Conservation (phyloP, 2,113 vertebrate genomes). For the Sylvilagus bachmani region DNA sequence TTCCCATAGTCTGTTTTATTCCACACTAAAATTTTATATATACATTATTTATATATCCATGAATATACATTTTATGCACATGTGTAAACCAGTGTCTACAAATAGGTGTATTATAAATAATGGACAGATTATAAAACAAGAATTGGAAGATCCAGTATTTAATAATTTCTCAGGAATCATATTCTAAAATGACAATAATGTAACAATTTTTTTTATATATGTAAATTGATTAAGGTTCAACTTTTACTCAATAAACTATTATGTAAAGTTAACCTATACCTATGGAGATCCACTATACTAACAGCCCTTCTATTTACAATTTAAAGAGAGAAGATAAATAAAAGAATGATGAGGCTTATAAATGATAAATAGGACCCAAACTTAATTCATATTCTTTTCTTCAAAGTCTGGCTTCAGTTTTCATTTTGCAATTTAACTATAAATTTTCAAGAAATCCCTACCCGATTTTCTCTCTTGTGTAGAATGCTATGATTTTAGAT, state of each 20-base stretch:
- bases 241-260: not conserved
- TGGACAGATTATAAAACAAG: not conserved
- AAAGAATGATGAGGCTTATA: not conserved
- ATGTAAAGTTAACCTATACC: not conserved
- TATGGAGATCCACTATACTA: not conserved
- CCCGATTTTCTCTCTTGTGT: not conserved
- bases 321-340: not conserved
- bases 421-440: not conserved
- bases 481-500: not conserved
- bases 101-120: not conserved
- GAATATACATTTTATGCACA: not conserved
- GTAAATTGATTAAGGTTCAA: not conserved
- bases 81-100: not conserved
- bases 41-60: too few species aligned
- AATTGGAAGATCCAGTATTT: not conserved
- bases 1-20: not conserved
- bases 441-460: not conserved
- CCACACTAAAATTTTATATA: not conserved
- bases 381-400: not conserved
- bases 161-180: not conserved
- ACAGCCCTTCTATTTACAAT: not conserved
- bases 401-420: not conserved
- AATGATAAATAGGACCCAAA: constrained; percentile 5
- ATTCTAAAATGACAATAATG: not conserved
- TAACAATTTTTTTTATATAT: not conserved